These are phyloP conservation scores for Eidolon helvum DNA, from an alignment of 2,113 vertebrate species.

Conservation along the genomic window DNA sequence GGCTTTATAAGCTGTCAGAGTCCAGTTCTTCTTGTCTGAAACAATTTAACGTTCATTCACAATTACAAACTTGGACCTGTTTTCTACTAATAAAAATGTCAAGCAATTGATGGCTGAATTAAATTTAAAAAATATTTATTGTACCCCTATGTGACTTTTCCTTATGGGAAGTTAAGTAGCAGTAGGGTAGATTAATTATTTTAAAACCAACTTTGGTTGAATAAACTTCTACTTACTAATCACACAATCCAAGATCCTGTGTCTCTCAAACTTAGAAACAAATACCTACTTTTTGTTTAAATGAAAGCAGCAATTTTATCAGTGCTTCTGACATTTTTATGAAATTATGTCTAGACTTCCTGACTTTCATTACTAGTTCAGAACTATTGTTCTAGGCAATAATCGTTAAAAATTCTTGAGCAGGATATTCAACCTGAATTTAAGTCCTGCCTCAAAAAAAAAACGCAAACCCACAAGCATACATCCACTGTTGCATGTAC, in stretches of 20 bases:
- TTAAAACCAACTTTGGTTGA: neutral
- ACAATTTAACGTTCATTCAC: neutral
- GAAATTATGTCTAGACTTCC: neutral
- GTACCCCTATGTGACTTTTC: neutral
- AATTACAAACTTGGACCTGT: neutral
- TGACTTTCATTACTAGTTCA: neutral
- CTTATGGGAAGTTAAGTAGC: neutral
- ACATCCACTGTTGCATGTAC: neutral
- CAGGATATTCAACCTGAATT: neutral
- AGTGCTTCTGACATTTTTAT: neutral
- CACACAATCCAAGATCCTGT: neutral
- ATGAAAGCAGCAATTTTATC: neutral
- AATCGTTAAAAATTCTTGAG: neutral
- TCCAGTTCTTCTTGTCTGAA: neutral
- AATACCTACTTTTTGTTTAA: neutral
- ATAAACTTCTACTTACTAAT: neutral
- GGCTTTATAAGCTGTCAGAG: neutral
- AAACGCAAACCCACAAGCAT: neutral
- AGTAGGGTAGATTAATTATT: neutral
- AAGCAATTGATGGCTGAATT: neutral
- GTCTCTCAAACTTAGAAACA: neutral
- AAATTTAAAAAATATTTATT: neutral
- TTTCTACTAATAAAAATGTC: conserved; percentile 17
- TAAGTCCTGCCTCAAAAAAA: neutral
- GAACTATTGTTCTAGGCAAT: neutral